Conservation (phyloP, 2,888 invertebrate species). For the Dryobotodes eremita region DNA sequence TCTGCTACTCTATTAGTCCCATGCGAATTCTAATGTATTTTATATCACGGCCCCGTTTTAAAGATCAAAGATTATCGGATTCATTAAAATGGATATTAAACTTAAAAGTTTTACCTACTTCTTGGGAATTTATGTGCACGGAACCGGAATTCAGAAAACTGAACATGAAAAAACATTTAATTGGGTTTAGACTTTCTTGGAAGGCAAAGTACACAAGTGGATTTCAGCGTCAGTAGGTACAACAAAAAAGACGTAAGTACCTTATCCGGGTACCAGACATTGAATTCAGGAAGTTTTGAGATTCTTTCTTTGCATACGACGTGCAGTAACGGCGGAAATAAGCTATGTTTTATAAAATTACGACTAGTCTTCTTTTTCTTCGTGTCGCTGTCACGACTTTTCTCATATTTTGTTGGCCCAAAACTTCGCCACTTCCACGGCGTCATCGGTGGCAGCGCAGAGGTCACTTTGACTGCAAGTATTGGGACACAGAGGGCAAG, state of each 20-base stretch:
- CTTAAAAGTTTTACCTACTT: constrained; percentile 37
- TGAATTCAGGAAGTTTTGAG: constrained; percentile 5
- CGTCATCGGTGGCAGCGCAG: too few relatives aligned
- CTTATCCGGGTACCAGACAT: background rate
- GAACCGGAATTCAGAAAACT: constrained; percentile 27
- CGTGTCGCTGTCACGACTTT: too few relatives aligned
- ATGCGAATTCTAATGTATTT: constrained; percentile 75
- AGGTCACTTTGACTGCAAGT: too few relatives aligned
- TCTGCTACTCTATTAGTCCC: constrained; percentile 73
- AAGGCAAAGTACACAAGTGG: constrained; percentile 20
- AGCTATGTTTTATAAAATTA: constrained; percentile 4
- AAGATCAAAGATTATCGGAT: constrained; percentile 60
- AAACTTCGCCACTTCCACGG: too few relatives aligned
- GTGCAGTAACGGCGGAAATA: background rate
- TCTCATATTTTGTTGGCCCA: too few relatives aligned
- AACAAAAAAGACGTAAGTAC: background rate
- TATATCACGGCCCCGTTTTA: constrained; percentile 40
- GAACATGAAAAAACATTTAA: constrained; percentile 37
- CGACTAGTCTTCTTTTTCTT: too few relatives aligned
- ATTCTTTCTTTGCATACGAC: background rate
- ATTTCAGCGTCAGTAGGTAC: constrained; percentile 11
- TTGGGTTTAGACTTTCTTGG: constrained; percentile 22
- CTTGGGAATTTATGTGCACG: constrained; percentile 21
- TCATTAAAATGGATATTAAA: constrained; percentile 49
- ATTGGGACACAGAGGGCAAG: too few relatives aligned